Percentiles rank a stretch among this genome's conserved stretches.
Conservation (phyloP, 2,797 vertebrate genomes). For the Girardinus metallicus region DNA sequence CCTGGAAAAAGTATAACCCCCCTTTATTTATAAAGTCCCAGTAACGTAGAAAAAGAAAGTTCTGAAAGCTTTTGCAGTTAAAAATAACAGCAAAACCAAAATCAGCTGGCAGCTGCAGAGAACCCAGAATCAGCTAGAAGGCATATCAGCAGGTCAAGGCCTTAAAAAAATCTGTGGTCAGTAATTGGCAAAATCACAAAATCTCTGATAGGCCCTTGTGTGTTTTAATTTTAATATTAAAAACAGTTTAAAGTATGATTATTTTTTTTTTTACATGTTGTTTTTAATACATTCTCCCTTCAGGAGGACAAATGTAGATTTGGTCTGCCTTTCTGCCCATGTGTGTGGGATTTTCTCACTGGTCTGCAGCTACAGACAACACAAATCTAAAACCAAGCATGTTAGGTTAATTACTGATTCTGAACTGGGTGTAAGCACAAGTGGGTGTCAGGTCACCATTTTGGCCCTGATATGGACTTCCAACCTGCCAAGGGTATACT, state of each 20-base stretch:
- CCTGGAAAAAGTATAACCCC: too few relatives aligned
- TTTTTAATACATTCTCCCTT: background rate
- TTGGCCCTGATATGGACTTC: constrained; percentile 2
- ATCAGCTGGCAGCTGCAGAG: background rate
- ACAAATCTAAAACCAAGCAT: constrained; percentile 8
- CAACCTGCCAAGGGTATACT: background rate
- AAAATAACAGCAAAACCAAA: background rate
- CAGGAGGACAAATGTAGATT: background rate
- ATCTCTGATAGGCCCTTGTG: background rate
- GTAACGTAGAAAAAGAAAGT: too few relatives aligned
- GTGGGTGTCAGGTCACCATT: background rate
- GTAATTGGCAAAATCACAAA: background rate
- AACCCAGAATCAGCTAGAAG: background rate
- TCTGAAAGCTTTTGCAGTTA: background rate
- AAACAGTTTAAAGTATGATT: background rate
- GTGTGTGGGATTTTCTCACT: background rate
- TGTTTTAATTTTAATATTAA: background rate
- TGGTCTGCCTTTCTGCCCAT: background rate
- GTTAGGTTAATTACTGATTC: constrained; percentile 13
- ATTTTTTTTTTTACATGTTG: background rate
- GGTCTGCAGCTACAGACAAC: background rate
- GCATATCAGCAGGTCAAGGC: background rate
- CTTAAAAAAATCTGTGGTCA: background rate
- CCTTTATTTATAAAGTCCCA: too few relatives aligned
- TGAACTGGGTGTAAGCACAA: background rate